Evolutionary conservation across 2,113 vertebrate genomes (phyloP).

Genomic region (Ctenodactylus gundi): DNA sequence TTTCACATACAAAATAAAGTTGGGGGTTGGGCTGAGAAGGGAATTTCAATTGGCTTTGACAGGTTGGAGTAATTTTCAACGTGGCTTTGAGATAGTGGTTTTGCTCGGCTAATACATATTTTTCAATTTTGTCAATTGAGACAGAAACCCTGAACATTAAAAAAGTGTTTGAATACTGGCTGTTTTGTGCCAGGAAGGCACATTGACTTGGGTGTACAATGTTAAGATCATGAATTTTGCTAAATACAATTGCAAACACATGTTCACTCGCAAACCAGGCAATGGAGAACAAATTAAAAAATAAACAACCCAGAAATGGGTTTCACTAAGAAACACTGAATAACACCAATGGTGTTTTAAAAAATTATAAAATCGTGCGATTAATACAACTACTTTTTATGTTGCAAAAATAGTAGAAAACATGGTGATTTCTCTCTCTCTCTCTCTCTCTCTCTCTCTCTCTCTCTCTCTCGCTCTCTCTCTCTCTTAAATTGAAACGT

Average conservation of each 20-base stretch:
- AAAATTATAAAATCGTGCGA: conserved; percentile 57
- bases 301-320: conserved; percentile 70
- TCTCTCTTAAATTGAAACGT: background rate
- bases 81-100: conserved; percentile 77
- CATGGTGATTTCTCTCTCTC: background rate
- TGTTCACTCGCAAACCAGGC: conserved; percentile 64
- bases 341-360: conserved; percentile 42
- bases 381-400: conserved; percentile 49
- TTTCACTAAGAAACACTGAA: conserved; percentile 72
- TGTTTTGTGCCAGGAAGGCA: conserved; percentile 26
- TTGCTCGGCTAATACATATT: conserved; percentile 76
- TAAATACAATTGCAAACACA: conserved; percentile 78
- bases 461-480: background rate
- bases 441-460: background rate
- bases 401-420: background rate
- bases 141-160: conserved; percentile 76
- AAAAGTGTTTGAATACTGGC: conserved; percentile 70
- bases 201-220: conserved; percentile 66
- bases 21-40: conserved; percentile 65
- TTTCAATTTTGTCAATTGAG: conserved; percentile 75
- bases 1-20: conserved; percentile 72
- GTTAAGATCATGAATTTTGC: conserved; percentile 74
- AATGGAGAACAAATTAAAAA: conserved; percentile 79
- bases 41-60: conserved; percentile 76
- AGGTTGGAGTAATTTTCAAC: conserved; percentile 70